A percentile compares a stretch with the other conserved stretches of the same genome.
These are phyloP conservation scores for Arctia plantaginis DNA, from an alignment of 2,888 invertebrate genomes.

Conservation along the genomic window DNA sequence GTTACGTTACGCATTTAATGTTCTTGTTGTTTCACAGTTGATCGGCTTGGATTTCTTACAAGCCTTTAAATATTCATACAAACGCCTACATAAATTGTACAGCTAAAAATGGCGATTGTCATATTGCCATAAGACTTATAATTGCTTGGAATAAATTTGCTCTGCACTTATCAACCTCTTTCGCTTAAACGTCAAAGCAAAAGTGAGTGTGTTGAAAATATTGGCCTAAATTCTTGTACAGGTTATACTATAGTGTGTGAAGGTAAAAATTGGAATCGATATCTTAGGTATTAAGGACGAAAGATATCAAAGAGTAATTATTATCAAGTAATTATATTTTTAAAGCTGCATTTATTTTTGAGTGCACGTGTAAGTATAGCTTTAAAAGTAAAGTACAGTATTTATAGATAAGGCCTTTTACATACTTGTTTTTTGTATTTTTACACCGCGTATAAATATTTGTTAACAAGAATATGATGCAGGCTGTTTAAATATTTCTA, in stretches of 20 bases:
- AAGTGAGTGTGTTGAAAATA: constrained; percentile 51
- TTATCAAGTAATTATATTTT: not conserved
- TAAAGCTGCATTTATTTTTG: not conserved
- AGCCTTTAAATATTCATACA: constrained; percentile 44
- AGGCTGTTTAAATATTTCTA: not conserved
- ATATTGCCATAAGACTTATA: constrained; percentile 29
- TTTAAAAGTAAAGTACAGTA: not conserved
- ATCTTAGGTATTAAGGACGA: constrained; percentile 28
- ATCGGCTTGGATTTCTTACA: not conserved
- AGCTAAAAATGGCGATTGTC: constrained; percentile 14
- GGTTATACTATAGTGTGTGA: constrained; percentile 44
- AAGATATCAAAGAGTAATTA: not conserved
- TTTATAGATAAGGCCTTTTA: not conserved
- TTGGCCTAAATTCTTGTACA: constrained; percentile 56
- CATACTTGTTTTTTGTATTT: not conserved
- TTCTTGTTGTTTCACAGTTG: not conserved
- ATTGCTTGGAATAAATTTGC: constrained; percentile 26
- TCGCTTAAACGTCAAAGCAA: constrained; percentile 49
- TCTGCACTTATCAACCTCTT: constrained; percentile 47
- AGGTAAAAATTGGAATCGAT: constrained; percentile 28
- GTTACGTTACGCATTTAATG: not conserved
- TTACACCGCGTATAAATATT: not conserved
- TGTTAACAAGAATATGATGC: not conserved
- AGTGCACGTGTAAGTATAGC: not conserved
- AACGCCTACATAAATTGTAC: constrained; percentile 13